Evolutionary conservation across 2,888 invertebrate species (phyloP), one percentile per base, ranked within the genome.

Genomic region (Eristalinus aeneus): DNA sequence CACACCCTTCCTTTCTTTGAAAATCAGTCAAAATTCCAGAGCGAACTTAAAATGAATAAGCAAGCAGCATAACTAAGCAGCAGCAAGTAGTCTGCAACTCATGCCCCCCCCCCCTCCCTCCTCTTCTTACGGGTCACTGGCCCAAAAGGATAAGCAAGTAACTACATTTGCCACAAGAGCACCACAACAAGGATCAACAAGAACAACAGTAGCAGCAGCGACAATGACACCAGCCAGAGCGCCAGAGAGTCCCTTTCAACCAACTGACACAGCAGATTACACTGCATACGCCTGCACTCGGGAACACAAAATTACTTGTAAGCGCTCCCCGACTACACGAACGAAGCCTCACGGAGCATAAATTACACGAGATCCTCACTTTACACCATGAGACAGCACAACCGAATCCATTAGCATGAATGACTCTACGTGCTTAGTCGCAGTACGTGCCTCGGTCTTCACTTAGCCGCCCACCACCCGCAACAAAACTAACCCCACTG

Each of bases 401-500:
- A 56, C 56, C 56, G 23, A 27, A 56, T 56, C 56, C 56, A 56
- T 56, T 56, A 56, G 56, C 56, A 56, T 56, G 56, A 56, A 56
- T 56, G 56, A 27, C 23, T 22, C 23, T 56, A 56, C 56, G 56
- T 56, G 56, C 56, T 56, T 56, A 56, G 56, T 27, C 56, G 56
- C 23, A 23, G 56, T 56, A 56, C 56, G 56, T 56, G 56, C 23
- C 56, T 23, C 11, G 56, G 46, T 46, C 16, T 16, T 16, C 34
- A 34, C 34, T 34, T 16, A n/a, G 8, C 46, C 16, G 27, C 27
- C 27, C 5, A 5, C 27, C 8, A 5, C 46, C 3, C 16, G 16
- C 46, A 8, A 16, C 46, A 16, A 46, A 46, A 46, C 46, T 46
- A 46, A 46, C 46, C 46, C 46, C 46, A 16, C 5, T 27, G 27